Conservation (phyloP, 2,113 vertebrate species). For the Romanogobio albipinnatus region DNA sequence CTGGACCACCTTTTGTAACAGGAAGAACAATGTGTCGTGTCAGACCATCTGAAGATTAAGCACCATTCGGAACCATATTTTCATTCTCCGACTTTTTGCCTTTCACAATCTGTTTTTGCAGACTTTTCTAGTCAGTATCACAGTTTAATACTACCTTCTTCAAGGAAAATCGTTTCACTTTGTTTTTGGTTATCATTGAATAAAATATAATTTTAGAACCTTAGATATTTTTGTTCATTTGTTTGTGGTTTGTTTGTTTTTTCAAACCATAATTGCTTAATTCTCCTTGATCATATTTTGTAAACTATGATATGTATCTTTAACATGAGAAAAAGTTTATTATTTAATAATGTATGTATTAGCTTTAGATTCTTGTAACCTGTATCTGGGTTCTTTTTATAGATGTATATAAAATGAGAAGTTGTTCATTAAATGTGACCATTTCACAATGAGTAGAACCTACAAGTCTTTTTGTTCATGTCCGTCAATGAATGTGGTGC, state of each 20-base stretch:
- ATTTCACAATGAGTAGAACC: constrained; percentile 79
- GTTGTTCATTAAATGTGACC: constrained; percentile 87
- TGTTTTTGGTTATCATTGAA: constrained; percentile 52
- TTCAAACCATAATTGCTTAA: constrained; percentile 78
- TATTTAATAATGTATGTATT: constrained; percentile 88
- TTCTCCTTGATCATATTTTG: constrained; percentile 83
- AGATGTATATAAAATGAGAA: constrained; percentile 86
- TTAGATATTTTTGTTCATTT: constrained; percentile 64
- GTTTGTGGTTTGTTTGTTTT: constrained; percentile 69
- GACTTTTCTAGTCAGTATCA: constrained; percentile 72
- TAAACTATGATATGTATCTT: constrained; percentile 86
- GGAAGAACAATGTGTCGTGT: constrained; percentile 34
- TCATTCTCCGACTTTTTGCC: constrained; percentile 66
- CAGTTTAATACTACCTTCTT: constrained; percentile 77
- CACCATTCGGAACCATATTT: constrained; percentile 50
- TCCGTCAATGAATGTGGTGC: not conserved
- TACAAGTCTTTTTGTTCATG: constrained; percentile 53
- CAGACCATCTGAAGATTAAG: constrained; percentile 37
- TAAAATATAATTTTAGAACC: constrained; percentile 38
- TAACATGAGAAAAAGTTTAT: constrained; percentile 84
- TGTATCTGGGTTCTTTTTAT: constrained; percentile 85
- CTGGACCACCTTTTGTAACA: constrained; percentile 58
- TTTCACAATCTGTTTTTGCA: constrained; percentile 71
- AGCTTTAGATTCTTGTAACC: constrained; percentile 85
- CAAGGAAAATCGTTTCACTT: constrained; percentile 67